phyloP scores from a whole-genome alignment of 2,113 vertebrate species.

The Sminthopsis crassicaudata region DNA sequence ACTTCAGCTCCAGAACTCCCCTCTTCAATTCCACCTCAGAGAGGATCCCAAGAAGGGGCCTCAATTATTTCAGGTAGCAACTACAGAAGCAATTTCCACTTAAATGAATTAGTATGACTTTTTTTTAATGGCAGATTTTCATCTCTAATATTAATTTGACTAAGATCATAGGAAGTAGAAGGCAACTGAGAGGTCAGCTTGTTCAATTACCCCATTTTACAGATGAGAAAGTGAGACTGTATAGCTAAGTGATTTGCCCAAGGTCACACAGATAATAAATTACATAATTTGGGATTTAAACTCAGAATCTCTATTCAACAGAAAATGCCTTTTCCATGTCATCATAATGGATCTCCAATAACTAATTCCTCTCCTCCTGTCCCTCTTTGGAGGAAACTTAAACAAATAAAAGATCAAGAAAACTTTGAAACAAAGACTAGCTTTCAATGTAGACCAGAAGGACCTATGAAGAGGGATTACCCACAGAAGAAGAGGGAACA shows the following conservation, averaged over 20 bases:
- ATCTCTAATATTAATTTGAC: constrained; percentile 1
- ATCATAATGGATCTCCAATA: neutral
- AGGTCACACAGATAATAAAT: neutral
- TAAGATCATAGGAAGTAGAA: neutral
- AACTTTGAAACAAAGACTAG: too few relatives aligned
- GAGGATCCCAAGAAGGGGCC: too few relatives aligned
- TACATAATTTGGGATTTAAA: neutral
- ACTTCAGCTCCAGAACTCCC: too few relatives aligned
- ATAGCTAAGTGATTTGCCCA: neutral
- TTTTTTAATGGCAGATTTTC: neutral
- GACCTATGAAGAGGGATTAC: too few relatives aligned
- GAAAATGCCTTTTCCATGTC: neutral
- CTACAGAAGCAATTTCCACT: constrained; percentile 7
- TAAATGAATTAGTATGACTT: constrained; percentile 23
- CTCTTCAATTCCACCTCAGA: too few relatives aligned
- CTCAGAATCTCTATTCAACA: neutral
- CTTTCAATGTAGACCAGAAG: too few relatives aligned
- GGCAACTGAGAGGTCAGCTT: neutral
- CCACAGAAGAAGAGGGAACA: too few relatives aligned
- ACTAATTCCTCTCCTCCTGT: too few relatives aligned
- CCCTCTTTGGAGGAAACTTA: too few relatives aligned
- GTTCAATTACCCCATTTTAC: neutral
- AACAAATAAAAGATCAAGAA: too few relatives aligned
- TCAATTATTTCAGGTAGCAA: neutral
- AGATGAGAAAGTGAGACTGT: neutral